Evolutionary conservation across 92 coral and sea anemone species (phyloP).

Genomic region (Galaxea fascicularis): DNA sequence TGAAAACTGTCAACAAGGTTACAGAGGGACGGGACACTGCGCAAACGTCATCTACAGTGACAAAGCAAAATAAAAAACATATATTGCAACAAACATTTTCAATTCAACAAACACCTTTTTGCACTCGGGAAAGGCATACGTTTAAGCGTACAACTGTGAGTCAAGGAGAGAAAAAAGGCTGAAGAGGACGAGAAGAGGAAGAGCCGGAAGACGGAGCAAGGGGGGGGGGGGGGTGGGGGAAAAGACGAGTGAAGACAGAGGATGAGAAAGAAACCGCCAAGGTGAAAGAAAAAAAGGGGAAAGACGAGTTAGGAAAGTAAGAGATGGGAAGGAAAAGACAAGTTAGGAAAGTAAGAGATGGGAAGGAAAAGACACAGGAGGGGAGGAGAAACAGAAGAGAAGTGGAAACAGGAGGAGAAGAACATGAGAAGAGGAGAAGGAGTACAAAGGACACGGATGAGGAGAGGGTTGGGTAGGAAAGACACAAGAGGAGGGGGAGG

Average conservation of each 20-base stretch:
- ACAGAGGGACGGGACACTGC: constrained; percentile 70
- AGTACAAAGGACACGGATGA: neutral
- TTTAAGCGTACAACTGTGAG: too few species aligned
- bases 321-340: neutral
- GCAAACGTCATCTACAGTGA: constrained; percentile 61
- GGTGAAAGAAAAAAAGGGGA: neutral
- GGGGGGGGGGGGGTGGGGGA: neutral
- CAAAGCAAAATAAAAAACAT: neutral
- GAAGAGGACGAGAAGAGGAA: too few species aligned
- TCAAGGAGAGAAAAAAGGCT: too few species aligned
- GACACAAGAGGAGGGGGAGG: too few species aligned
- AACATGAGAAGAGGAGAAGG: neutral
- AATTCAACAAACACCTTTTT: too few species aligned
- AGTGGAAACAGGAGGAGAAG: neutral
- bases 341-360: neutral
- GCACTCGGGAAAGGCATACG: too few species aligned
- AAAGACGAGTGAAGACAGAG: too few species aligned
- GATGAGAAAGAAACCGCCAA: too few species aligned
- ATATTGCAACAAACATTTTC: too few species aligned
- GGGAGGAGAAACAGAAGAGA: neutral
- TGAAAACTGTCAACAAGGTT: constrained; percentile 71
- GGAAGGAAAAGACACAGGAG: neutral
- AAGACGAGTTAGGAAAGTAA: neutral
- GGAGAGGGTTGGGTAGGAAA: neutral
- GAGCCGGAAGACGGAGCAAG: neutral